Evolutionary conservation across 2,888 invertebrate species (phyloP).

Genomic region (Pollenia griseotomentosa): DNA sequence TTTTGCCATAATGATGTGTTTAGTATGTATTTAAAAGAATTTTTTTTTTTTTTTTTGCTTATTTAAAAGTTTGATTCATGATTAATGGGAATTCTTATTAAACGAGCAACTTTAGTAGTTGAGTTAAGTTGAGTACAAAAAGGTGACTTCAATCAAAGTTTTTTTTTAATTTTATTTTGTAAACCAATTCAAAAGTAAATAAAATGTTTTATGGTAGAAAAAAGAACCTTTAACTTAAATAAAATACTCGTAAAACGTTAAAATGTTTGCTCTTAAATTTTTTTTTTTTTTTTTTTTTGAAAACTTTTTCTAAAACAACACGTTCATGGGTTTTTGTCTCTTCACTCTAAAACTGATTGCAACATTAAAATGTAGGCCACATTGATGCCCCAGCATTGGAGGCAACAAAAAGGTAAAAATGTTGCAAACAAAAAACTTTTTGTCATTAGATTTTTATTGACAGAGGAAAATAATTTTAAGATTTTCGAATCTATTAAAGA

Average conservation of each 20-base stretch:
- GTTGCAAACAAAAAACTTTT: slow-evolving; percentile 53
- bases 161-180: background rate
- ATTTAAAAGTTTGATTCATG: slow-evolving; percentile 54
- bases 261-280: slow-evolving; percentile 53
- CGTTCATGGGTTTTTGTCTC: slow-evolving; percentile 20
- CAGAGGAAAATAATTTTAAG: slow-evolving; percentile 47
- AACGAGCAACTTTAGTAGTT: background rate
- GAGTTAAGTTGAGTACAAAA: slow-evolving; percentile 5
- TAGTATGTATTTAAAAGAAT: slow-evolving; percentile 59
- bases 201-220: slow-evolving; percentile 14
- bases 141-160: slow-evolving; percentile 62
- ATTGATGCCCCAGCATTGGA: background rate
- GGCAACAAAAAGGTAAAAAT: slow-evolving; percentile 32
- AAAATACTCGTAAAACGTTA: slow-evolving; percentile 36
- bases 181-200: slow-evolving; percentile 57
- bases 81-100: slow-evolving; percentile 51
- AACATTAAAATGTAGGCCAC: slow-evolving; percentile 40
- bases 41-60: background rate
- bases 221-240: slow-evolving; percentile 9
- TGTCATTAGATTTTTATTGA: slow-evolving; percentile 61
- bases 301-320: slow-evolving; percentile 11
- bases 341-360: slow-evolving; percentile 6
- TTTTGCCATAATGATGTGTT: slow-evolving; percentile 67
- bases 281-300: slow-evolving; percentile 3
- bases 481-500: slow-evolving; percentile 32